Percentiles rank a stretch among this genome's conserved stretches.
These are phyloP conservation scores for Pogonophryne albipinna DNA, from an alignment of 2,797 vertebrate genomes.

Conservation along the genomic window DNA sequence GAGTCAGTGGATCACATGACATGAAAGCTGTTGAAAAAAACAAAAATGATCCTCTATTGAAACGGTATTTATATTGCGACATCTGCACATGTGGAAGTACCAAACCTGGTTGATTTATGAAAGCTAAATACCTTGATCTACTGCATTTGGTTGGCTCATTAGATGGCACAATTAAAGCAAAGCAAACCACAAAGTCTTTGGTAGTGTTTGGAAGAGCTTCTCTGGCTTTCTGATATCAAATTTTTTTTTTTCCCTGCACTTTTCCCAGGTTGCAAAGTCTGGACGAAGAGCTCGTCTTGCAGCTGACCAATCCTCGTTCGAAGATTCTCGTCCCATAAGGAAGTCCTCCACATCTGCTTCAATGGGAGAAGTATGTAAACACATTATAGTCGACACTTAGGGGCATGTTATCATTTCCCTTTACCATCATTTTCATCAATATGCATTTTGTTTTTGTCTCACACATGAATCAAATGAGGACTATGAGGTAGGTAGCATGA, in stretches of 20 bases:
- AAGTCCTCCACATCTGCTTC: conserved; percentile 83
- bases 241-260: not conserved
- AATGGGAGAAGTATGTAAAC: conserved; percentile 84
- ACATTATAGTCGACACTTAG: not conserved
- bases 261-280: conserved; percentile 85
- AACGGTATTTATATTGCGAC: not conserved
- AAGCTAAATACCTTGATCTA: conserved; percentile 5
- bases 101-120: not conserved
- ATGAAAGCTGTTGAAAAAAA: too few species aligned
- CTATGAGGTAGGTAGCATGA: conserved; percentile 77
- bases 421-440: conserved; percentile 33
- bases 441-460: conserved; percentile 66
- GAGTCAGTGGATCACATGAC: too few species aligned
- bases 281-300: conserved; percentile 88
- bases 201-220: not conserved
- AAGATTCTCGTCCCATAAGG: conserved; percentile 81
- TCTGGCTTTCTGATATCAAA: conserved; percentile 28
- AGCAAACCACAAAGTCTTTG: conserved; percentile 24
- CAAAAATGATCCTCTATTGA: too few species aligned
- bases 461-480: conserved; percentile 76
- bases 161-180: conserved; percentile 23
- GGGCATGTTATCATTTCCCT: conserved; percentile 24
- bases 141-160: conserved; percentile 23
- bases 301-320: conserved; percentile 79
- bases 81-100: not conserved